These are phyloP conservation scores for Zosterops hypoxanthus DNA, from an alignment of 2,113 vertebrate genomes.

Conservation along the genomic window DNA sequence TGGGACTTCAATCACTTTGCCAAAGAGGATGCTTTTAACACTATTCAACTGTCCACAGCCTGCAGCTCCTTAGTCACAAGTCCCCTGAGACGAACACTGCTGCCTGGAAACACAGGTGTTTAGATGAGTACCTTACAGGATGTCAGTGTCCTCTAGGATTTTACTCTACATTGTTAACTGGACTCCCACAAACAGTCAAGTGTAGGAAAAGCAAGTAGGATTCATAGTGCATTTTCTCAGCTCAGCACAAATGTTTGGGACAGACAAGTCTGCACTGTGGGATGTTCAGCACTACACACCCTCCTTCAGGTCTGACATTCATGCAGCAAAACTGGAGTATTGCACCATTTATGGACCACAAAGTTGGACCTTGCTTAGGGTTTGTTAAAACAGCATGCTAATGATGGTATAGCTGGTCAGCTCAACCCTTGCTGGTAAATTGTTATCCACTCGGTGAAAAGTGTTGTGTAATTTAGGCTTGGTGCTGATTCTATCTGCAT, in stretches of 20 bases:
- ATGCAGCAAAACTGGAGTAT: not conserved
- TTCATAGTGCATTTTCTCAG: not conserved
- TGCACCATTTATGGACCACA: not conserved
- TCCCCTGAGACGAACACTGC: not conserved
- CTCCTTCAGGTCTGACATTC: not conserved
- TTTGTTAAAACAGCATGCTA: not conserved
- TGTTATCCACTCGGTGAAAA: not conserved
- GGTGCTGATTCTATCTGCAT: not conserved
- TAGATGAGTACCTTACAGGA: not conserved
- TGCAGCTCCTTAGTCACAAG: not conserved
- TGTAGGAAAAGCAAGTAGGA: not conserved
- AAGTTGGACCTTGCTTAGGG: not conserved
- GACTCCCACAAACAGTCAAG: not conserved
- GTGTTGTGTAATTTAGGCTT: not conserved
- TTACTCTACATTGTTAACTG: not conserved
- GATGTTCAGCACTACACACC: fast-evolving
- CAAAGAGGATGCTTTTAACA: not conserved
- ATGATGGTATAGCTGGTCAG: not conserved
- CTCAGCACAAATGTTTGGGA: not conserved
- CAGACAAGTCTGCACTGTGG: not conserved
- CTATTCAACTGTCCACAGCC: not conserved
- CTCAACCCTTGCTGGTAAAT: not conserved
- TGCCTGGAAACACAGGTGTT: not conserved
- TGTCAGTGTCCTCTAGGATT: not conserved
- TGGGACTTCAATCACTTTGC: not conserved